Evolutionary conservation across 2,797 vertebrate genomes (phyloP).

Genomic region (Anguilla pacifica): DNA sequence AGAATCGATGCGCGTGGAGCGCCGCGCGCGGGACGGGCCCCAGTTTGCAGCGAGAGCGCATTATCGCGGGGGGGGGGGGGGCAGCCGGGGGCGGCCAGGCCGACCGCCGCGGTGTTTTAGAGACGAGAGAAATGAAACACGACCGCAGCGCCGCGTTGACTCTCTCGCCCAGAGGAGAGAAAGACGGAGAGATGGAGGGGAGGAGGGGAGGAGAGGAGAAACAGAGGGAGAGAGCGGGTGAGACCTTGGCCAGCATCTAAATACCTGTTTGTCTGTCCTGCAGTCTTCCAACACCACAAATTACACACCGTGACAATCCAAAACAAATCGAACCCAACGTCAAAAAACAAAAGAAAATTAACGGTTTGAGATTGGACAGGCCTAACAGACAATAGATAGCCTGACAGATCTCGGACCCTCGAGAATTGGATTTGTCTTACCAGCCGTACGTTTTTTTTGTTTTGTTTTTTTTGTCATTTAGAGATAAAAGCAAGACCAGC

Average conservation of each 20-base stretch:
- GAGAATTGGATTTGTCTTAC: neutral
- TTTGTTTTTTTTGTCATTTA: neutral
- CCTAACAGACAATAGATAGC: neutral
- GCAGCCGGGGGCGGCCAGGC: slow-evolving; percentile 17
- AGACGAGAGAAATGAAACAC: slow-evolving; percentile 27
- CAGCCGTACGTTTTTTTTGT: neutral
- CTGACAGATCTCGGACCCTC: neutral
- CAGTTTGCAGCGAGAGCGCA: slow-evolving; percentile 30
- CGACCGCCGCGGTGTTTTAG: slow-evolving; percentile 19
- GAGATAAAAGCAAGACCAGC: neutral
- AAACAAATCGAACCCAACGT: neutral
- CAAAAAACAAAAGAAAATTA: neutral
- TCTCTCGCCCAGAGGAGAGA: neutral
- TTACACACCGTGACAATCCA: neutral
- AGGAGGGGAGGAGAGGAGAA: neutral
- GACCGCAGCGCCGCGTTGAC: slow-evolving; percentile 6
- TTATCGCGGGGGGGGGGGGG: slow-evolving; percentile 29
- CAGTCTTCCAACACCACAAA: neutral
- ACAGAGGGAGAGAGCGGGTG: neutral
- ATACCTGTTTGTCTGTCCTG: neutral
- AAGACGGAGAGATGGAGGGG: too few species aligned
- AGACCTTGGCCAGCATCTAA: neutral
- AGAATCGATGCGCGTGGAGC: slow-evolving; percentile 40
- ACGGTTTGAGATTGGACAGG: neutral
- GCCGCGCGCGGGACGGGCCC: slow-evolving; percentile 13